phyloP scores from a whole-genome alignment of 1,140 invertebrate species.

The Drosophila santomea region DNA sequence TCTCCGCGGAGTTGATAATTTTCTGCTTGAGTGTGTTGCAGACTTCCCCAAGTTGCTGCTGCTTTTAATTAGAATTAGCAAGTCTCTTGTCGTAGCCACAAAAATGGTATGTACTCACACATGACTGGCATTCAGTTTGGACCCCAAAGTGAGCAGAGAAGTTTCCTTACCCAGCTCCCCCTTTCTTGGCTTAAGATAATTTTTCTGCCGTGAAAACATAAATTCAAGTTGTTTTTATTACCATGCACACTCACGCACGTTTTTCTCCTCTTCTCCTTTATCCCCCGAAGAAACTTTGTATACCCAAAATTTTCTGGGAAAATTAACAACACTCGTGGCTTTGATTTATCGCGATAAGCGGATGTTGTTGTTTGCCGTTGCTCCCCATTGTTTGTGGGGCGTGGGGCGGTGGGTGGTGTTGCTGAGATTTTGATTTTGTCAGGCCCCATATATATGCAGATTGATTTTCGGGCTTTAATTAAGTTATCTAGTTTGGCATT shows the following conservation, averaged over 20 bases:
- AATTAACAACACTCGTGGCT: constrained; percentile 81
- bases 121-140: constrained; percentile 17
- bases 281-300: constrained; percentile 1
- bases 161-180: constrained; percentile 1
- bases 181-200: constrained; percentile 48
- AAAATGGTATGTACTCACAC: constrained; percentile 47
- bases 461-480: constrained; percentile 73
- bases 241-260: constrained; percentile 36
- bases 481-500: constrained; percentile 62
- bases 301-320: constrained; percentile 68
- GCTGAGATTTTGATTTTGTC: constrained; percentile 13
- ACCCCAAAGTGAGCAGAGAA: constrained; percentile 4
- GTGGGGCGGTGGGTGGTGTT: neutral
- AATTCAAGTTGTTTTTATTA: constrained; percentile 77
- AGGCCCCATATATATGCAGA: constrained; percentile 59
- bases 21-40: constrained; percentile 63
- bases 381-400: constrained; percentile 24
- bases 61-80: constrained; percentile 79
- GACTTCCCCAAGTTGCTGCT: constrained; percentile 19
- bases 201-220: constrained; percentile 77
- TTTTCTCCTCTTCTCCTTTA: constrained; percentile 36
- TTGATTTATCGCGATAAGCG: constrained; percentile 80
- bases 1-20: constrained; percentile 72
- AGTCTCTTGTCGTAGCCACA: constrained; percentile 47
- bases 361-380: constrained; percentile 54